Evolutionary conservation across 2,888 invertebrate species (phyloP).

Genomic region (Dicycla oo): DNA sequence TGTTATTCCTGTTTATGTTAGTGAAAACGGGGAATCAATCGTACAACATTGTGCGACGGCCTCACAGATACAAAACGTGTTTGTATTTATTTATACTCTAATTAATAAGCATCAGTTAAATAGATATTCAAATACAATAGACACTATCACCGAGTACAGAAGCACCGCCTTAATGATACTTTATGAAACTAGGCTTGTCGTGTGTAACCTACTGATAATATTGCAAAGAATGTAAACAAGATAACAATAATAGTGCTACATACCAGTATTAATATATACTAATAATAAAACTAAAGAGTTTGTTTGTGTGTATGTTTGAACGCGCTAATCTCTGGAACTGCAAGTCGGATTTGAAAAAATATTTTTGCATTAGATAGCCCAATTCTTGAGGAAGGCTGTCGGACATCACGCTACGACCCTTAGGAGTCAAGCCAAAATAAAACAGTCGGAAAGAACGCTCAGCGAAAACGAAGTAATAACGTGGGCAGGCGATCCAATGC

Average conservation of each 20-base stretch:
- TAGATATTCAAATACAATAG: constrained; percentile 9
- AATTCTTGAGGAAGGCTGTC: too few species aligned
- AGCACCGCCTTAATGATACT: background rate
- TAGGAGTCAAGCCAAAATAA: too few species aligned
- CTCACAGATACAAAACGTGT: constrained; percentile 13
- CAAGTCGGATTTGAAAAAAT: too few species aligned
- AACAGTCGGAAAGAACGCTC: too few species aligned
- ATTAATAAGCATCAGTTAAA: background rate
- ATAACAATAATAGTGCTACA: background rate
- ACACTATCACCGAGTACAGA: background rate
- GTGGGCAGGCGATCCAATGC: too few species aligned
- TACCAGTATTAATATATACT: too few species aligned
- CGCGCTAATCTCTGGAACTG: too few species aligned
- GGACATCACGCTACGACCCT: too few species aligned
- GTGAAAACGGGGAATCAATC: background rate
- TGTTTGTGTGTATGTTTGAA: too few species aligned
- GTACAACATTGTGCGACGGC: constrained; percentile 3
- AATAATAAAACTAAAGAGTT: too few species aligned
- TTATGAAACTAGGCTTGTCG: background rate
- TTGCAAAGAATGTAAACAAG: constrained; percentile 38
- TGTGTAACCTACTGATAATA: constrained; percentile 8
- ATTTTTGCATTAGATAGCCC: too few species aligned
- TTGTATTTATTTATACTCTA: background rate
- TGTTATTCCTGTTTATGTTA: background rate
- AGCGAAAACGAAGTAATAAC: too few species aligned